A percentile compares a stretch with the other conserved stretches of the same genome.
phyloP scores from a whole-genome alignment of 2,113 vertebrate species.

The Ictalurus furcatus region DNA sequence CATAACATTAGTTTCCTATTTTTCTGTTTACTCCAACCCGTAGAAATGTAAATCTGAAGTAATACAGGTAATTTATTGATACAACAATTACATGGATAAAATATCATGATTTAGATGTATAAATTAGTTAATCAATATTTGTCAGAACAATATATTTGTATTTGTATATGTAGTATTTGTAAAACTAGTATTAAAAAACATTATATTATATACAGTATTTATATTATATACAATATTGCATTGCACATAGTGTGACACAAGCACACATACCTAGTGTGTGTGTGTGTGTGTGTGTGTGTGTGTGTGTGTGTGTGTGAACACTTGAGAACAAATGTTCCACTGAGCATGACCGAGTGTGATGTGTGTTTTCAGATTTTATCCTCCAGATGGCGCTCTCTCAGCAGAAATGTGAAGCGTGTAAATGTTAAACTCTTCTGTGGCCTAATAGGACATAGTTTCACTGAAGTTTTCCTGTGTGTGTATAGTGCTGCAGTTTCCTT shows the following conservation, averaged over 20 bases:
- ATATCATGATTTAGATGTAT: background rate
- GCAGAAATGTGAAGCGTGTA: background rate
- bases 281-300: conserved; percentile 7
- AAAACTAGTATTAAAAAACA: too few relatives aligned
- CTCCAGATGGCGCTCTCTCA: conserved; percentile 29
- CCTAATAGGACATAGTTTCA: background rate
- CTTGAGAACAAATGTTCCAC: background rate
- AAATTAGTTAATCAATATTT: background rate
- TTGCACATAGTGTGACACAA: background rate
- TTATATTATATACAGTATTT: background rate
- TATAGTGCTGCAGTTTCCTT: background rate
- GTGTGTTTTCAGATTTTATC: background rate
- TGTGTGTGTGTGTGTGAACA: background rate
- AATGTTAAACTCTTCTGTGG: background rate
- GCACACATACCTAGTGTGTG: background rate
- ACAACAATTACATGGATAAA: background rate
- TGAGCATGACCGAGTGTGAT: background rate
- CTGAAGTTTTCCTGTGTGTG: background rate
- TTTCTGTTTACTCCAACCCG: background rate
- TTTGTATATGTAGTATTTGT: background rate
- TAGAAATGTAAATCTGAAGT: background rate
- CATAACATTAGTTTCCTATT: too few relatives aligned
- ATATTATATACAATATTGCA: too few relatives aligned
- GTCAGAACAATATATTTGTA: background rate
- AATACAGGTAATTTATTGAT: background rate